Evolutionary conservation across 2,113 vertebrate genomes (phyloP).

Genomic region (Poeciliopsis turrubarensis): DNA sequence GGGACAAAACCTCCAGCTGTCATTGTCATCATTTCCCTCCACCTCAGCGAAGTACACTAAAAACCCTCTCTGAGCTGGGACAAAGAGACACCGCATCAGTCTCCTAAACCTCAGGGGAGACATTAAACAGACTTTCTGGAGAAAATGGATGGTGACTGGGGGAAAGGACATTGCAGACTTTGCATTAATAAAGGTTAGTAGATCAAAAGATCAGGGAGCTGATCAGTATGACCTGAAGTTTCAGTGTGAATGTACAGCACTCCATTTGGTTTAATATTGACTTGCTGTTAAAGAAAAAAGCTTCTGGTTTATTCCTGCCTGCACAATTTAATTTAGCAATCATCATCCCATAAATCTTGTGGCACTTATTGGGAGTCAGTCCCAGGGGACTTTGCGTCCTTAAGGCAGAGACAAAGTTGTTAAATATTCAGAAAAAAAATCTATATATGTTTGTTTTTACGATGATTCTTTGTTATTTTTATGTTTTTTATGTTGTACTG

Average conservation of each 20-base stretch:
- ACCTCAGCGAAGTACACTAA: constrained; percentile 44
- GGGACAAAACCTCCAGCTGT: constrained; percentile 32
- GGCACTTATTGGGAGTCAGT: constrained; percentile 10
- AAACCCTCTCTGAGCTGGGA: constrained; percentile 35
- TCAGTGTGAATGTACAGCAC: constrained; percentile 62
- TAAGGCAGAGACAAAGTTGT: constrained; percentile 18
- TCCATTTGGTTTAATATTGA: not conserved
- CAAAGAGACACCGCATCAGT: constrained; percentile 29
- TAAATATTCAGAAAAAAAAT: not conserved
- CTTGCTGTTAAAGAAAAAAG: not conserved
- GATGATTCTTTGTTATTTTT: constrained; percentile 19
- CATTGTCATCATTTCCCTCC: constrained; percentile 37
- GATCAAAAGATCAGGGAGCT: constrained; percentile 48
- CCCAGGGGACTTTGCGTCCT: not conserved
- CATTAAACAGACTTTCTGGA: constrained; percentile 25
- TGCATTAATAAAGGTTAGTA: constrained; percentile 45
- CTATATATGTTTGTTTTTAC: not conserved
- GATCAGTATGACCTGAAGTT: constrained; percentile 18
- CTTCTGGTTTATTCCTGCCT: constrained; percentile 24
- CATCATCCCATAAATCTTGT: not conserved
- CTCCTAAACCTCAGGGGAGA: constrained; percentile 52
- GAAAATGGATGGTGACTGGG: constrained; percentile 19
- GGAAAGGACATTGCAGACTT: constrained; percentile 47
- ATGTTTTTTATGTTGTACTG: constrained; percentile 13
- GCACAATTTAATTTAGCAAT: constrained; percentile 9